Evolutionary conservation across 2,113 vertebrate species (phyloP).

Genomic region (Rynchops niger): DNA sequence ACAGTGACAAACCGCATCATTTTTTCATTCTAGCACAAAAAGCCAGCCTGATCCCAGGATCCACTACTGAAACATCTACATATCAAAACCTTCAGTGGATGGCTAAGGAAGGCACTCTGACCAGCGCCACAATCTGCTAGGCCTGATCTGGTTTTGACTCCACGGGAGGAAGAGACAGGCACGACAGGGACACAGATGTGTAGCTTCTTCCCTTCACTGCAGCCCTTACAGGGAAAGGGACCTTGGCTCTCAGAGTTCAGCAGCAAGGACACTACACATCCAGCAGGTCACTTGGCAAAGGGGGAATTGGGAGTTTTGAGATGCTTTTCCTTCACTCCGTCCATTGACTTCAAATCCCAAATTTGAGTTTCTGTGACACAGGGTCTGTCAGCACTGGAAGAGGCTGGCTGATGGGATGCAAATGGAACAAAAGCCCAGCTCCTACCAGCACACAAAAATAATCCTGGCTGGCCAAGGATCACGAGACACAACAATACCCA

Average conservation of each 20-base stretch:
- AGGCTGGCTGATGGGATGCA: rapidly evolving
- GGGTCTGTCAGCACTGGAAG: background rate
- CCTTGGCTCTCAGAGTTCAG: background rate
- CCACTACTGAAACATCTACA: background rate
- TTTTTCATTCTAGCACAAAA: background rate
- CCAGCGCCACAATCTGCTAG: background rate
- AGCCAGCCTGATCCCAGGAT: background rate
- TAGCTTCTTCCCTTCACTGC: background rate
- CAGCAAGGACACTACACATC: background rate
- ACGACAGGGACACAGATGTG: background rate
- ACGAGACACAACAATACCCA: background rate
- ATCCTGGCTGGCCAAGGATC: background rate
- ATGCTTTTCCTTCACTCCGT: background rate
- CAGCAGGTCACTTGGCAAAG: background rate
- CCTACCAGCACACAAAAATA: background rate
- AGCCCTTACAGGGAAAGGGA: background rate
- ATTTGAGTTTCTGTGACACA: background rate
- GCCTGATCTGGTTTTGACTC: background rate
- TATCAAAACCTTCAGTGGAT: background rate
- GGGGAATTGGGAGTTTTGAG: background rate
- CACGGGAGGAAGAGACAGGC: background rate
- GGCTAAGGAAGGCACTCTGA: background rate
- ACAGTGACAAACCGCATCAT: background rate
- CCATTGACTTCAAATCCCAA: background rate
- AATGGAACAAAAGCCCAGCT: background rate